A percentile compares a stretch with the other conserved stretches of the same genome.
Evolutionary conservation across 2,888 invertebrate species (phyloP).

Genomic region (Drosophila algonquin): DNA sequence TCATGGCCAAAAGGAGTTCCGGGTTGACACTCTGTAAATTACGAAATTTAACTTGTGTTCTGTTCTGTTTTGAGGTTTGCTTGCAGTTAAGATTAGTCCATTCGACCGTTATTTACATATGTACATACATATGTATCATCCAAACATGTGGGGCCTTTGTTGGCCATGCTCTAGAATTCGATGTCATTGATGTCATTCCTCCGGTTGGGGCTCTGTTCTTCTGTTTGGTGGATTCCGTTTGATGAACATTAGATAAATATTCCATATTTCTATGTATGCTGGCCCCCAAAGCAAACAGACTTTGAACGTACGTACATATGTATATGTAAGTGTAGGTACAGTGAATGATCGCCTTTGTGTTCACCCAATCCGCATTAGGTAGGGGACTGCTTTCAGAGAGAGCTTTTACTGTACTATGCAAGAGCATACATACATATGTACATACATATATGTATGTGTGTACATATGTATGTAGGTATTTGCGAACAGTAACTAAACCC

Average conservation of each 20-base stretch:
- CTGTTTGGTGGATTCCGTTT: conserved; percentile 43
- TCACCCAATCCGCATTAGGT: not conserved
- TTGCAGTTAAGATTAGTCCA: conserved; percentile 24
- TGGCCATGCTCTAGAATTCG: conserved; percentile 16
- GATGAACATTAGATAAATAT: conserved; percentile 60
- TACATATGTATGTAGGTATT: conserved; percentile 17
- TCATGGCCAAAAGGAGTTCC: conserved; percentile 18
- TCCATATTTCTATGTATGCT: conserved; percentile 49
- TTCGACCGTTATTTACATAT: conserved; percentile 11
- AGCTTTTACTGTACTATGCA: too few species aligned
- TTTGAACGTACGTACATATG: not conserved
- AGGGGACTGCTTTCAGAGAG: not conserved
- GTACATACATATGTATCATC: conserved; percentile 13
- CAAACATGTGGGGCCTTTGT: conserved; percentile 20
- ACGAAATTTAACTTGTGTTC: conserved; percentile 34
- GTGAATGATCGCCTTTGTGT: not conserved
- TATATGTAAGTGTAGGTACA: conserved; percentile 1
- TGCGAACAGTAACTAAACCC: conserved; percentile 54
- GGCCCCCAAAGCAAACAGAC: conserved; percentile 44
- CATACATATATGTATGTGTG: conserved; percentile 4
- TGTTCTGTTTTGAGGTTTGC: conserved; percentile 22
- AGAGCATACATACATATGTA: not conserved
- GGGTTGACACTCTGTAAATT: conserved; percentile 37
- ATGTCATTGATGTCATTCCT: conserved; percentile 21
- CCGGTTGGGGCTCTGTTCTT: conserved; percentile 14